These are phyloP conservation scores for Parazoanthus swiftii DNA, from an alignment of 92 coral and sea anemone genomes.

Conservation along the genomic window DNA sequence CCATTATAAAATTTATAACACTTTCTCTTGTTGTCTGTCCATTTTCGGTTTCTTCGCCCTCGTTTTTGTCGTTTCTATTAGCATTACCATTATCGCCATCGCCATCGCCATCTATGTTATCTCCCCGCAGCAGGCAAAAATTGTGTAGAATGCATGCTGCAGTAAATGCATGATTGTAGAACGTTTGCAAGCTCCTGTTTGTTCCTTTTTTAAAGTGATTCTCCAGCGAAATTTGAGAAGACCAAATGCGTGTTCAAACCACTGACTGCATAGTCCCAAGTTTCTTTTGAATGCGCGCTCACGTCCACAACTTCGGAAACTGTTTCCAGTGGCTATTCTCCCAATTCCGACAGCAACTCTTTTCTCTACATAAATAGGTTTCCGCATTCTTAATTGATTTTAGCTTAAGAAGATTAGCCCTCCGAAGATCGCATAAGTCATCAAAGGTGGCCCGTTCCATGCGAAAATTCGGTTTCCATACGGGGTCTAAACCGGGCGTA, in stretches of 20 bases:
- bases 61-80: conserved; percentile 23
- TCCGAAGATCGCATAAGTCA: too few species aligned
- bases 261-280: neutral
- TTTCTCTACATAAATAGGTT: too few species aligned
- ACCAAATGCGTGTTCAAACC: conserved; percentile 55
- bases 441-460: too few species aligned
- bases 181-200: conserved; percentile 45
- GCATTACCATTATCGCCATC: conserved; percentile 43
- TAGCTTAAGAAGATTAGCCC: too few species aligned
- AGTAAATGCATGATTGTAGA: conserved; percentile 38
- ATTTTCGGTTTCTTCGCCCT: conserved; percentile 9
- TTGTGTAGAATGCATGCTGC: conserved; percentile 61
- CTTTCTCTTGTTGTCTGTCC: conserved; percentile 27
- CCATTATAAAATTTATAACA: conserved; percentile 22
- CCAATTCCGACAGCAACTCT: too few species aligned
- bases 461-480: too few species aligned
- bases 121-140: conserved; percentile 53
- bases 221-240: conserved; percentile 55
- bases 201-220: conserved; percentile 40
- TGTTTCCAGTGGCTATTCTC: too few species aligned
- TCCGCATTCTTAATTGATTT: too few species aligned
- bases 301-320: too few species aligned
- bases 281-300: too few species aligned
- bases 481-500: too few species aligned
- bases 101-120: conserved; percentile 28